A percentile compares a stretch with the other conserved stretches of the same genome.
Conservation (phyloP, 1,140 invertebrate genomes). For the Apocrypta bakeri region DNA sequence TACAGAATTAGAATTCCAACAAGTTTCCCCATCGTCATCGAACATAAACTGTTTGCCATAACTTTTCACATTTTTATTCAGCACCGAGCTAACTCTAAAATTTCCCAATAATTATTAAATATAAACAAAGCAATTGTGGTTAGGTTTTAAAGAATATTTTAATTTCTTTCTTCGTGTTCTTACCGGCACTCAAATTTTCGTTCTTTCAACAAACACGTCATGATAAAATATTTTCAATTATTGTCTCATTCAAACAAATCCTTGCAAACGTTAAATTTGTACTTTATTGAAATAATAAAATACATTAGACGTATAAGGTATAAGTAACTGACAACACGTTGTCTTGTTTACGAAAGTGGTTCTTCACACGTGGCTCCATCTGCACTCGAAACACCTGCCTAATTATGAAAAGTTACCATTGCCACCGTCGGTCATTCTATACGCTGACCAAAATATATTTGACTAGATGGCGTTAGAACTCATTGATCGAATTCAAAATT, state of each 20-base stretch:
- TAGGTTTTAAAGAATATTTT: slow-evolving; percentile 1
- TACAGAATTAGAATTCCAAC: slow-evolving; percentile 82
- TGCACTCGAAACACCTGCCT: too few relatives aligned
- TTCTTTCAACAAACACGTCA: slow-evolving; percentile 55
- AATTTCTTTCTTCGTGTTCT: slow-evolving; percentile 41
- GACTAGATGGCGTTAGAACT: neutral
- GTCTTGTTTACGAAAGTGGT: neutral
- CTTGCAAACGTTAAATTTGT: neutral
- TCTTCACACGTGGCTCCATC: neutral
- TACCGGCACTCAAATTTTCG: slow-evolving; percentile 61
- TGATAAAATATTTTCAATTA: slow-evolving; percentile 24
- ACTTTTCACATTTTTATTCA: slow-evolving; percentile 77
- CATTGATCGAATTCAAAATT: neutral
- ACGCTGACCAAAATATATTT: too few relatives aligned
- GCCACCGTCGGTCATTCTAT: too few relatives aligned
- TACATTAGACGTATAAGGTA: too few relatives aligned
- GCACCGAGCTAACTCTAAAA: slow-evolving; percentile 79
- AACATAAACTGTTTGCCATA: slow-evolving; percentile 80
- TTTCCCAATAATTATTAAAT: slow-evolving; percentile 17
- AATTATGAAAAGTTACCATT: too few relatives aligned
- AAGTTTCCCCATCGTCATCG: slow-evolving; percentile 78
- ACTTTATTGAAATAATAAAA: neutral
- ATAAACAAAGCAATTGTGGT: slow-evolving; percentile 12
- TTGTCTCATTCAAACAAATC: neutral
- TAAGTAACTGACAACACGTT: neutral